Conservation (phyloP, 2,888 invertebrate species). For the Agonopterix alstromeriana region DNA sequence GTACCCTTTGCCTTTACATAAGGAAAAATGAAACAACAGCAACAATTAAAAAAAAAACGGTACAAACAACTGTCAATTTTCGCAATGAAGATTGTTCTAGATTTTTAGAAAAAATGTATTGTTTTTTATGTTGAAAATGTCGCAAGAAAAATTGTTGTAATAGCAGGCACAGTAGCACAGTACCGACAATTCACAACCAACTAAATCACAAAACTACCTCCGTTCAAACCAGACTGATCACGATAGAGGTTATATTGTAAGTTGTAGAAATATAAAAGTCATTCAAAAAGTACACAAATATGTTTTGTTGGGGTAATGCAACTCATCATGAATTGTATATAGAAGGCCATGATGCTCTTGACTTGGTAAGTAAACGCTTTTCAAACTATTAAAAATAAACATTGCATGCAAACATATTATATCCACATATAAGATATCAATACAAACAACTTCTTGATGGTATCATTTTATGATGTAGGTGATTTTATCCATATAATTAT, state of each 20-base stretch:
- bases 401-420: background rate
- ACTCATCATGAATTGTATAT: slow-evolving; percentile 68
- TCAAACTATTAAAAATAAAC: background rate
- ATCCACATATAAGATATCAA: background rate
- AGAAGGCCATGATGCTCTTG: slow-evolving; percentile 47
- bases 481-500: too few relatives aligned
- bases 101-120: slow-evolving; percentile 44
- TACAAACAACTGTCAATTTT: too few relatives aligned
- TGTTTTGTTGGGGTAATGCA: slow-evolving; percentile 74
- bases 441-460: background rate
- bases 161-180: slow-evolving; percentile 12
- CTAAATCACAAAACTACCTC: slow-evolving; percentile 25
- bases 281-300: slow-evolving; percentile 34
- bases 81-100: slow-evolving; percentile 56
- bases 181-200: background rate
- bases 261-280: slow-evolving; percentile 28
- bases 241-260: slow-evolving; percentile 39
- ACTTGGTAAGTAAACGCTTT: slow-evolving; percentile 45
- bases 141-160: slow-evolving; percentile 33
- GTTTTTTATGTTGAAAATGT: slow-evolving; percentile 33
- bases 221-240: slow-evolving; percentile 28
- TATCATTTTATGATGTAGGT: too few relatives aligned
- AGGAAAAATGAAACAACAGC: too few relatives aligned
- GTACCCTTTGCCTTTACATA: too few relatives aligned
- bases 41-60: too few relatives aligned